phyloP scores from a whole-genome alignment of 2,113 vertebrate genomes.

The Tympanuchus pallidicinctus region DNA sequence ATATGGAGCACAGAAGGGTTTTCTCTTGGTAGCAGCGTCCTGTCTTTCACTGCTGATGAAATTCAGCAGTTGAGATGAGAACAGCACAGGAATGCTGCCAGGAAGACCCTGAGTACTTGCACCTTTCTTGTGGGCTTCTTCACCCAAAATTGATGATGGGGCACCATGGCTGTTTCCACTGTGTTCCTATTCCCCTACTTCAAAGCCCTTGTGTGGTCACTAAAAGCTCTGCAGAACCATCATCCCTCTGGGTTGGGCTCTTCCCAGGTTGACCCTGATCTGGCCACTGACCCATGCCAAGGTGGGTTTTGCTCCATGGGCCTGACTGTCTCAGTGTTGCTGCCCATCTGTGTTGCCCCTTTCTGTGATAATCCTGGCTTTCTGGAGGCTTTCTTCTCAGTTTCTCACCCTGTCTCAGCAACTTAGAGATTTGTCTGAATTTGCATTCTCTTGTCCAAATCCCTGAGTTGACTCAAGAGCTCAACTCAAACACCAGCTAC shows the following conservation, averaged over 20 bases:
- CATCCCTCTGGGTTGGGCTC: background rate
- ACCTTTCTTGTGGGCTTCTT: background rate
- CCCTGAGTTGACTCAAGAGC: background rate
- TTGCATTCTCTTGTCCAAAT: background rate
- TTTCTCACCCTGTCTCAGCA: background rate
- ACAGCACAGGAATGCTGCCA: background rate
- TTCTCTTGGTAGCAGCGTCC: slow-evolving; percentile 24
- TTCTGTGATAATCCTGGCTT: rapidly evolving
- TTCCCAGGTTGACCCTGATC: background rate
- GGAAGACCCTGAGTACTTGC: background rate
- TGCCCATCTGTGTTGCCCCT: background rate
- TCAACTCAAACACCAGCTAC: background rate
- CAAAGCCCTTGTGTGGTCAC: background rate
- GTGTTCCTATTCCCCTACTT: background rate
- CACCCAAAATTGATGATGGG: background rate
- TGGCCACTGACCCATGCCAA: background rate
- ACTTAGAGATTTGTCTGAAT: background rate
- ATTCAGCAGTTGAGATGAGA: background rate
- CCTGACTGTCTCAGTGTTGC: rapidly evolving
- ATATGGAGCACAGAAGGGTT: slow-evolving; percentile 26
- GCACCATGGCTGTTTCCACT: background rate
- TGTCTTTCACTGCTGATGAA: slow-evolving; percentile 20
- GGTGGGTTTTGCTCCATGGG: background rate
- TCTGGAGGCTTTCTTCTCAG: background rate
- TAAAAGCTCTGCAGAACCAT: background rate